Percentiles rank a stretch among this genome's conserved stretches.
Evolutionary conservation across 1,140 invertebrate species (phyloP).

Genomic region (Trachymyrmex septentrionalis): DNA sequence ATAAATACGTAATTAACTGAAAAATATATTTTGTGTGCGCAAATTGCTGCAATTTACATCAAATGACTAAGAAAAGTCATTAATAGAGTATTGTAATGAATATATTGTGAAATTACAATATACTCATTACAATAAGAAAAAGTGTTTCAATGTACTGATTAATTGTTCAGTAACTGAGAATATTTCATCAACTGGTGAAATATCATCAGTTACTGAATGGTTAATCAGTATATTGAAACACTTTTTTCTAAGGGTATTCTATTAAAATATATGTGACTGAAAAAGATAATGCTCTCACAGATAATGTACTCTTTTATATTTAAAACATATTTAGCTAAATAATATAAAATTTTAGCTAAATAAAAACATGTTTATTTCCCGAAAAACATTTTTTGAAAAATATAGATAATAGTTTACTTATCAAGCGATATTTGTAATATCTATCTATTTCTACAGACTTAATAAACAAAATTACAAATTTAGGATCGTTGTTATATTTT

Average conservation of each 20-base stretch:
- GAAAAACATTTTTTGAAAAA: neutral
- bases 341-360: no score
- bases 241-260: neutral
- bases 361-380: neutral
- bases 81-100: neutral
- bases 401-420: neutral
- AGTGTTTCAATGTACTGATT: no score
- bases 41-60: no score
- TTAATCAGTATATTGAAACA: no score
- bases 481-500: neutral
- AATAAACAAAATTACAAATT: neutral
- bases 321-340: neutral
- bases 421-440: neutral
- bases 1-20: constrained; percentile 9
- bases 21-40: no score
- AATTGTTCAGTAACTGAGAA: no score
- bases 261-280: neutral
- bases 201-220: no score
- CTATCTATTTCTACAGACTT: constrained; percentile 1
- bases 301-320: neutral
- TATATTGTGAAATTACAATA: neutral
- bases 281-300: neutral
- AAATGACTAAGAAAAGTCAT: no score
- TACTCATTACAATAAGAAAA: neutral
- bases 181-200: no score